Percentiles rank a stretch among this genome's conserved stretches.
These are phyloP conservation scores for Melangyna quadrimaculata DNA, from an alignment of 2,888 invertebrate species.

Conservation along the genomic window DNA sequence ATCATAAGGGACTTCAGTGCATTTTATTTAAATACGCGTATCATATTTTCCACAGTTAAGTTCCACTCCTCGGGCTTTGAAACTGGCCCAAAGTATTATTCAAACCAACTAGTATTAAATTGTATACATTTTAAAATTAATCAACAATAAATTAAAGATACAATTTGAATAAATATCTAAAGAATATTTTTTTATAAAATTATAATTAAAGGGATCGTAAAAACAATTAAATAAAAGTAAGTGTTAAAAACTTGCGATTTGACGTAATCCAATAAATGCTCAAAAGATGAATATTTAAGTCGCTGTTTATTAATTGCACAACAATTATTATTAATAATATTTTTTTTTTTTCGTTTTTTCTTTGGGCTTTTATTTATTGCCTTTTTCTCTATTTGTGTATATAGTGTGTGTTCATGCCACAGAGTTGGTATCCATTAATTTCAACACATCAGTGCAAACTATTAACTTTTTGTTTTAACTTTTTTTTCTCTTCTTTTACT, in stretches of 20 bases:
- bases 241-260: conserved; percentile 54
- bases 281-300: conserved; percentile 34
- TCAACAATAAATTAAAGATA: too few species aligned
- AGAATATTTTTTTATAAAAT: neutral
- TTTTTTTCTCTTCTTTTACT: conserved; percentile 9
- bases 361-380: conserved; percentile 23
- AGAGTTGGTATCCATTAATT: conserved; percentile 34
- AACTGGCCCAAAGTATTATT: too few species aligned
- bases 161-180: too few species aligned
- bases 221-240: neutral
- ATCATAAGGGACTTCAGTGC: too few species aligned
- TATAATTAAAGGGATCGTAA: neutral
- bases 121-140: too few species aligned
- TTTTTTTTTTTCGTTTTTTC: conserved; percentile 16
- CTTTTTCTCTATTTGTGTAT: neutral
- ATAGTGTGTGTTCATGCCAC: conserved; percentile 28
- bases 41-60: too few species aligned
- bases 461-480: conserved; percentile 25
- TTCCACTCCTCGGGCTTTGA: too few species aligned
- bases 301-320: conserved; percentile 56
- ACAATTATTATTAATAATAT: conserved; percentile 37
- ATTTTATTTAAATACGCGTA: too few species aligned
- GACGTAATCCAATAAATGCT: conserved; percentile 52
- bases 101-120: too few species aligned
- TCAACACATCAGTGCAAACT: conserved; percentile 57